A percentile compares a stretch with the other conserved stretches of the same genome.
phyloP scores from a whole-genome alignment of 2,797 vertebrate genomes.

The Florisuga fusca region DNA sequence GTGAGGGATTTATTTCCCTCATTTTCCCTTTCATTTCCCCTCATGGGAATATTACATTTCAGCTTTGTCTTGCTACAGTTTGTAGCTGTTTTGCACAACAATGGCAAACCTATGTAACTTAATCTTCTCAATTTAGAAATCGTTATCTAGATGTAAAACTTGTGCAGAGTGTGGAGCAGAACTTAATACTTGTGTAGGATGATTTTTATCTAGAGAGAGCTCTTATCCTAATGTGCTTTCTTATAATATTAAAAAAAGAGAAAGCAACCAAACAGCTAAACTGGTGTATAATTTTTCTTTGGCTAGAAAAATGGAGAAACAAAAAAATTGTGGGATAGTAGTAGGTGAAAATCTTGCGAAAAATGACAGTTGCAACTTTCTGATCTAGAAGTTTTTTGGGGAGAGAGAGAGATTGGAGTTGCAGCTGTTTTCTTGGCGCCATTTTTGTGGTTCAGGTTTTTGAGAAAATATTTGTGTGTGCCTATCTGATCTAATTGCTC shows the following conservation, averaged over 20 bases:
- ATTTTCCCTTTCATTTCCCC: neutral
- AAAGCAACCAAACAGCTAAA: neutral
- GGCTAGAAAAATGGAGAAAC: neutral
- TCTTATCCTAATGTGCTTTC: neutral
- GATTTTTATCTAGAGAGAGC: neutral
- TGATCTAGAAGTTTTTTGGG: neutral
- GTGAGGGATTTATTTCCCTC: neutral
- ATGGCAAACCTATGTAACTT: neutral
- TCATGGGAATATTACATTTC: neutral
- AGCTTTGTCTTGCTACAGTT: neutral
- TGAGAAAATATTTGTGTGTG: neutral
- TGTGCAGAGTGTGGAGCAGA: neutral
- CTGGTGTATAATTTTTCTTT: neutral
- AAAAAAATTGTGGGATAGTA: neutral
- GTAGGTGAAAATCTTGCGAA: neutral
- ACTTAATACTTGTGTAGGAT: neutral
- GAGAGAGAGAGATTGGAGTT: neutral
- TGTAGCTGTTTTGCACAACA: neutral
- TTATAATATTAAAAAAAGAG: neutral
- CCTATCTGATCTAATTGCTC: neutral
- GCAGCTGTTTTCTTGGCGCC: neutral
- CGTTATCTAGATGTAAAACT: neutral
- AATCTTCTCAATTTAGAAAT: neutral
- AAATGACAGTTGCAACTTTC: neutral
- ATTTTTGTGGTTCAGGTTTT: slow-evolving; percentile 7